phyloP scores from a whole-genome alignment of 2,113 vertebrate genomes.

The Petrocephalus microphthalmus region DNA sequence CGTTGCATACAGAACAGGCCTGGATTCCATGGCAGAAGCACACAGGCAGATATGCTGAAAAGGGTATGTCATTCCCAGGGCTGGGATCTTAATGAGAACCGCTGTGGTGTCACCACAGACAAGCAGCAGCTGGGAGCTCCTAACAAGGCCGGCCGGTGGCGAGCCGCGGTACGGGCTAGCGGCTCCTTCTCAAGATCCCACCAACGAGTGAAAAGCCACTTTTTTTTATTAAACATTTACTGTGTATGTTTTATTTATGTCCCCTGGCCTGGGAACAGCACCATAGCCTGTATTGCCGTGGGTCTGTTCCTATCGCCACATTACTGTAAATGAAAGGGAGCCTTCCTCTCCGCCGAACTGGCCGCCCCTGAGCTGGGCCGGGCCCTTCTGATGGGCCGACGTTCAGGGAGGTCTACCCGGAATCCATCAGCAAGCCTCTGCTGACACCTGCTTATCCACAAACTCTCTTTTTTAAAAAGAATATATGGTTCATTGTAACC shows the following conservation, averaged over 20 bases:
- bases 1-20: conserved; percentile 28
- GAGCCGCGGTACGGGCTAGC: neutral
- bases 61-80: conserved; percentile 42
- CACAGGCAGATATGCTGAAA: conserved; percentile 42
- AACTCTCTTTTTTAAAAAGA: neutral
- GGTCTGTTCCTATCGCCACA: neutral
- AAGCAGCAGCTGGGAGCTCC: conserved; percentile 44
- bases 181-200: neutral
- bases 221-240: neutral
- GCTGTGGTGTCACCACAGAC: conserved; percentile 53
- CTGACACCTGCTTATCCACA: neutral
- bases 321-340: neutral
- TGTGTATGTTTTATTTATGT: neutral
- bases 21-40: conserved; percentile 42
- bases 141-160: conserved; percentile 30
- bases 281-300: neutral
- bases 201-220: neutral
- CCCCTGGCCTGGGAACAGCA: neutral
- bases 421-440: neutral
- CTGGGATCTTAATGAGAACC: conserved; percentile 51
- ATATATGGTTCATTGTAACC: neutral
- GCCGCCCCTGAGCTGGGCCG: neutral
- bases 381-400: neutral
- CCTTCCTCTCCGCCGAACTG: neutral
- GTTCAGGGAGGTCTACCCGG: neutral